phyloP scores from a whole-genome alignment of 2,797 vertebrate species.

The Nyctalus aviator region DNA sequence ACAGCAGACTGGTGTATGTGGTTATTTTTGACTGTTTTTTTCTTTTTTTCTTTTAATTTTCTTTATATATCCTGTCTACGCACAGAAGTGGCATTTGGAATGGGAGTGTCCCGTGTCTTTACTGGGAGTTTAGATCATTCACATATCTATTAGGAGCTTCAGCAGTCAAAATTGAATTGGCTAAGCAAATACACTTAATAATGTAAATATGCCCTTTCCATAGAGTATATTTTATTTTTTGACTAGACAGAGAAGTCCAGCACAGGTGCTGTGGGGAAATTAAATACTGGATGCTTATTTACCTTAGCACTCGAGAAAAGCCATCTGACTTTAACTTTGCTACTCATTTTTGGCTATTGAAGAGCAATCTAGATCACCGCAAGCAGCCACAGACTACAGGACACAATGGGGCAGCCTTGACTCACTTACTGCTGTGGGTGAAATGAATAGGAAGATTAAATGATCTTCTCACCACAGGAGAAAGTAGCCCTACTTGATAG shows the following conservation, averaged over 20 bases:
- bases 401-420: slow-evolving; percentile 82
- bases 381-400: slow-evolving; percentile 77
- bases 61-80: slow-evolving; percentile 39
- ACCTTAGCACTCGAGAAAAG: slow-evolving; percentile 76
- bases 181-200: slow-evolving; percentile 81
- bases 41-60: slow-evolving; percentile 35
- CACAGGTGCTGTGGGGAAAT: slow-evolving; percentile 79
- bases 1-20: background rate
- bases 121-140: slow-evolving; percentile 75
- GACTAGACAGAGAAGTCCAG: slow-evolving; percentile 70
- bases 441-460: slow-evolving; percentile 88
- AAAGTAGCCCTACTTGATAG: slow-evolving; percentile 83
- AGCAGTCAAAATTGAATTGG: slow-evolving; percentile 81
- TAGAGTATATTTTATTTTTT: slow-evolving; percentile 76
- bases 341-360: slow-evolving; percentile 86
- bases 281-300: slow-evolving; percentile 83
- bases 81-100: slow-evolving; percentile 49
- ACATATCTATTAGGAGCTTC: slow-evolving; percentile 82
- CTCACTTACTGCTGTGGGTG: slow-evolving; percentile 83
- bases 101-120: slow-evolving; percentile 76
- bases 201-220: slow-evolving; percentile 84
- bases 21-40: slow-evolving; percentile 59
- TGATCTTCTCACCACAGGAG: slow-evolving; percentile 86
- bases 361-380: slow-evolving; percentile 81
- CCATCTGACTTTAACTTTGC: slow-evolving; percentile 83